Percentiles rank a stretch among this genome's conserved stretches.
These are phyloP conservation scores for Cynodonichthys magdalenae DNA, from an alignment of 2,797 vertebrate genomes.

Conservation along the genomic window DNA sequence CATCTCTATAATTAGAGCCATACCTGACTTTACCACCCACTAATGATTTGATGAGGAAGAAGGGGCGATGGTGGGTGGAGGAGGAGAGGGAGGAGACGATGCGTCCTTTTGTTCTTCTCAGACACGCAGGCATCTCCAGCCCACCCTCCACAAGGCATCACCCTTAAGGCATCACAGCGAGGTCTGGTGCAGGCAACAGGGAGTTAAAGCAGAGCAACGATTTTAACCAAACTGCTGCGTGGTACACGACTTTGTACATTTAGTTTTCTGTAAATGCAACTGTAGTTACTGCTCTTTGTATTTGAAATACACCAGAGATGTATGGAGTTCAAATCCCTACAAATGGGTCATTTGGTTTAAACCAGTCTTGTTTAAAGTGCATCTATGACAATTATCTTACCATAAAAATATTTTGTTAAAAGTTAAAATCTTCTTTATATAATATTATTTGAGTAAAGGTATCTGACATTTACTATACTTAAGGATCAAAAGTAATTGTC, in stretches of 20 bases:
- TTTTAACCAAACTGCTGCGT: conserved; percentile 19
- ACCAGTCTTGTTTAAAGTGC: too few relatives aligned
- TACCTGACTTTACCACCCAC: conserved; percentile 75
- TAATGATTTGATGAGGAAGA: conserved; percentile 63
- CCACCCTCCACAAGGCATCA: conserved; percentile 63
- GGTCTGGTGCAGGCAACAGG: conserved; percentile 52
- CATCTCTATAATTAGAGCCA: conserved; percentile 76
- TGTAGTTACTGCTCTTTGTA: conserved; percentile 8
- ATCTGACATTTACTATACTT: too few relatives aligned
- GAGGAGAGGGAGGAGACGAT: conserved; percentile 52
- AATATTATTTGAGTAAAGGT: too few relatives aligned
- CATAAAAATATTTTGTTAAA: too few relatives aligned
- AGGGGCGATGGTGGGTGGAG: conserved; percentile 47
- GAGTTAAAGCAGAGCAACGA: conserved; percentile 40
- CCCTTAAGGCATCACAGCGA: conserved; percentile 37
- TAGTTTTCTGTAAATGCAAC: background rate
- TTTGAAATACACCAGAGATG: background rate
- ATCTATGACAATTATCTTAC: too few relatives aligned
- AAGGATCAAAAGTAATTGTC: too few relatives aligned
- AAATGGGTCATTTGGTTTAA: background rate
- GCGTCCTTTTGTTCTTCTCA: conserved; percentile 74
- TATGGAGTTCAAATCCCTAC: conserved; percentile 11
- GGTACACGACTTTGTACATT: conserved; percentile 27
- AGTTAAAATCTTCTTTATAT: too few relatives aligned
- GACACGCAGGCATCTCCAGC: conserved; percentile 69